These are phyloP conservation scores for Dryococelus australis DNA, from an alignment of 2,888 invertebrate species.

Conservation along the genomic window DNA sequence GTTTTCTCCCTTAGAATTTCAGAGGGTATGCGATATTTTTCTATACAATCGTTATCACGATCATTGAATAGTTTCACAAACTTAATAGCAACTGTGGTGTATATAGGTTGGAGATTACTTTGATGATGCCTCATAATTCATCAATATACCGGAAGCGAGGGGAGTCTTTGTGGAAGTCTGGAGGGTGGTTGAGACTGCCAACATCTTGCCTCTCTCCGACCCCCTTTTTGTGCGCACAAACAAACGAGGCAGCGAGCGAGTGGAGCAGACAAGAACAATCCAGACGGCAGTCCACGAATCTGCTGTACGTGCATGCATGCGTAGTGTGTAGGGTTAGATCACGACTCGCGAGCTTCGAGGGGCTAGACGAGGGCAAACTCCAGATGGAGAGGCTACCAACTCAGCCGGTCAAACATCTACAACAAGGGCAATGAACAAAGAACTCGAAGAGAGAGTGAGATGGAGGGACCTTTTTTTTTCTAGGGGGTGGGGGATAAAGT, in stretches of 20 bases:
- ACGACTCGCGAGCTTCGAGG: neutral
- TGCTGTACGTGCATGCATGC: neutral
- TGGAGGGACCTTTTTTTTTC: too few species aligned
- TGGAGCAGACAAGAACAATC: neutral
- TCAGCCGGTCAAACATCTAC: slow-evolving; percentile 2
- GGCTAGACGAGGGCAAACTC: neutral
- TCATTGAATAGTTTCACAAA: too few species aligned
- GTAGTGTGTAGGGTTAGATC: neutral
- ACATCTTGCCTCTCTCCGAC: neutral
- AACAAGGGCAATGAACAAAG: slow-evolving; percentile 7
- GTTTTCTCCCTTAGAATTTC: too few species aligned
- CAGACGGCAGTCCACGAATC: neutral
- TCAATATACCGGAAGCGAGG: neutral
- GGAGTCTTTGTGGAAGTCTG: slow-evolving; percentile 4
- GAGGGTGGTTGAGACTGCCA: neutral
- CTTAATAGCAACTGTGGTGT: too few species aligned
- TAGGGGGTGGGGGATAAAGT: neutral
- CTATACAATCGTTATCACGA: too few species aligned
- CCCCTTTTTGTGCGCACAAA: neutral
- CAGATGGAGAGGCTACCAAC: neutral
- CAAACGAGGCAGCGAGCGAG: neutral
- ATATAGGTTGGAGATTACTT: too few species aligned
- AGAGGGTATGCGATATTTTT: too few species aligned
- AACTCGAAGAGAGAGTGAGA: neutral
- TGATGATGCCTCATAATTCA: too few species aligned